Conservation (phyloP, 30 jellyfish, hydroid and myxozoan species). For the Chironex yamaguchii region DNA sequence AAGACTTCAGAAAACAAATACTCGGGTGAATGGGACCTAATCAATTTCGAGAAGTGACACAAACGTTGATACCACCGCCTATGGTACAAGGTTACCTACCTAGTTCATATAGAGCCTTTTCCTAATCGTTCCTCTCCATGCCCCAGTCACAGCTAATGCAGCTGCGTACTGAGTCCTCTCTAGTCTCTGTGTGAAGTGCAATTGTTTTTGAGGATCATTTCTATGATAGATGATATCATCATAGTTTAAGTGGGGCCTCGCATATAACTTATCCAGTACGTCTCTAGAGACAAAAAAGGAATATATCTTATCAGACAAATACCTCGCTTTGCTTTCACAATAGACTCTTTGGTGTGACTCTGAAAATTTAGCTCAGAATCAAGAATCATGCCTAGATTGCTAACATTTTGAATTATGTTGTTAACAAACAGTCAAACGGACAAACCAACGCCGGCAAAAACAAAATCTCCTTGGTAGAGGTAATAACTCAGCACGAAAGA, state of each 20-base stretch:
- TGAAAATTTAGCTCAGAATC: too few species aligned
- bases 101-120: slow-evolving; percentile 56
- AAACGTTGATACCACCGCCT: too few species aligned
- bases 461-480: too few species aligned
- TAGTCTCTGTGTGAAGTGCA: too few species aligned
- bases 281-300: not conserved
- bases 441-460: too few species aligned
- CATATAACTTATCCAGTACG: not conserved
- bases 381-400: too few species aligned
- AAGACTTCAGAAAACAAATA: slow-evolving; percentile 28
- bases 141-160: slow-evolving; percentile 58
- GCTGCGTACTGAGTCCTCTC: slow-evolving; percentile 55
- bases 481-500: too few species aligned
- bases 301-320: not conserved
- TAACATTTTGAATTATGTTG: too few species aligned
- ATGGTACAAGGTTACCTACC: too few species aligned
- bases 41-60: slow-evolving; percentile 7
- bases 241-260: not conserved
- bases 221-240: not conserved
- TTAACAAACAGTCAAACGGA: too few species aligned
- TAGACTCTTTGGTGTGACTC: not conserved
- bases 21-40: slow-evolving; percentile 29
- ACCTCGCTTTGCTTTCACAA: not conserved
- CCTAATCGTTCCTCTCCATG: slow-evolving; percentile 52
- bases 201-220: too few species aligned